Conservation (phyloP, 1,140 invertebrate genomes). For the Tetranychus urticae region DNA sequence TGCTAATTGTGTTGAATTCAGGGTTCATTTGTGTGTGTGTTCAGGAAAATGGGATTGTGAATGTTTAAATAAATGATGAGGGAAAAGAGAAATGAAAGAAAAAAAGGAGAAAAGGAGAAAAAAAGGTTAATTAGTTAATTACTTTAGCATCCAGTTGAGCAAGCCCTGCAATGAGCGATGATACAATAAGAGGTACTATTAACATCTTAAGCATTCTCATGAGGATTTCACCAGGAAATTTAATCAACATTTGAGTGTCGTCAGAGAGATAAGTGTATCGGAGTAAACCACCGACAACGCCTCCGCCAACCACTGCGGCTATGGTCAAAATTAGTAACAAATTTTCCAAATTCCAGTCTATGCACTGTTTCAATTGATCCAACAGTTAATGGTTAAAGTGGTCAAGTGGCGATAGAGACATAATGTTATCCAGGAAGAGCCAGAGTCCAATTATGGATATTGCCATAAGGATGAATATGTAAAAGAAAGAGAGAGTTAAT, state of each 20-base stretch:
- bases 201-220: constrained; percentile 27
- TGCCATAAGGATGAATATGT: too few relatives aligned
- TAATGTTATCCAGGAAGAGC: too few relatives aligned
- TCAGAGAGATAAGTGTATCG: constrained; percentile 11
- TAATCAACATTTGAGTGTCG: constrained; percentile 20
- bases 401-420: too few relatives aligned
- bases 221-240: constrained; percentile 26
- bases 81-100: background rate
- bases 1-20: too few relatives aligned
- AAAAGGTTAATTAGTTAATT: background rate
- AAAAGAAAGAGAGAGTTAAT: too few relatives aligned
- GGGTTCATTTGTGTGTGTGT: too few relatives aligned
- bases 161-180: constrained; percentile 21
- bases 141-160: constrained; percentile 19
- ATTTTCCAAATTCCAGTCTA: constrained; percentile 13
- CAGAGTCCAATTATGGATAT: too few relatives aligned
- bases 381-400: too few relatives aligned
- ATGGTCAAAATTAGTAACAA: constrained; percentile 25
- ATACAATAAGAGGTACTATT: constrained; percentile 25
- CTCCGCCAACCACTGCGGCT: constrained; percentile 24
- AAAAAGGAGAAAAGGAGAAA: background rate
- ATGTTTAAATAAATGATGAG: too few relatives aligned
- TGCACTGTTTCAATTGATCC: background rate
- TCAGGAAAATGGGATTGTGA: too few relatives aligned
- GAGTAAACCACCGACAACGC: constrained; percentile 19